A percentile compares a stretch with the other conserved stretches of the same genome.
phyloP scores from a whole-genome alignment of 2,797 vertebrate genomes.

The Anabas testudineus region DNA sequence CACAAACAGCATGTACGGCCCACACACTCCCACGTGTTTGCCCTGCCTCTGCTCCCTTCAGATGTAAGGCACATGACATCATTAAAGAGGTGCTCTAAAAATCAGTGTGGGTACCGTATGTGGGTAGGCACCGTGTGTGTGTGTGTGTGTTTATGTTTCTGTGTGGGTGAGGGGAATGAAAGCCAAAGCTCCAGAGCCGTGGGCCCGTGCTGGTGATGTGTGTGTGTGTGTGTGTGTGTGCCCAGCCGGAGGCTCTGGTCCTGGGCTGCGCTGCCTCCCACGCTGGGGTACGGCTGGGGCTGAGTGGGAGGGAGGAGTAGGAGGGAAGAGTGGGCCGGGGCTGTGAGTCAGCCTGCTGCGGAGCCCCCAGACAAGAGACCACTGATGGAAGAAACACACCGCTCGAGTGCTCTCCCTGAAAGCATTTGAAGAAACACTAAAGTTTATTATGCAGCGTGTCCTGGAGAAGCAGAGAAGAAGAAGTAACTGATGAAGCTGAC shows the following conservation, averaged over 20 bases:
- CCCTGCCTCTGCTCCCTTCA: slow-evolving; percentile 72
- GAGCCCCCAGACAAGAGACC: slow-evolving; percentile 66
- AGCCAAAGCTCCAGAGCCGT: slow-evolving; percentile 73
- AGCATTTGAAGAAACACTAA: slow-evolving; percentile 41
- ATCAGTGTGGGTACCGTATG: slow-evolving; percentile 73
- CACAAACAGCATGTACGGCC: slow-evolving; percentile 51
- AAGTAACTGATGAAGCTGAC: slow-evolving; percentile 21
- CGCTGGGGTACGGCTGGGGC: slow-evolving; percentile 74
- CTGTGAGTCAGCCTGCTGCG: slow-evolving; percentile 76
- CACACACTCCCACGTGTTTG: slow-evolving; percentile 79
- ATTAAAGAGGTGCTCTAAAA: slow-evolving; percentile 79
- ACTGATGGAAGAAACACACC: slow-evolving; percentile 48
- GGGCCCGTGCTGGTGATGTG: slow-evolving; percentile 63
- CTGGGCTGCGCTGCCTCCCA: slow-evolving; percentile 79
- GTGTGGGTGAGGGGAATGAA: slow-evolving; percentile 77
- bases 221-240: slow-evolving; percentile 57
- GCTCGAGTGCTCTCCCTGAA: slow-evolving; percentile 33
- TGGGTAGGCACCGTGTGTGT: slow-evolving; percentile 62
- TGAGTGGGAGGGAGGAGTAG: slow-evolving; percentile 62
- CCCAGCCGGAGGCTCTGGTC: slow-evolving; percentile 79
- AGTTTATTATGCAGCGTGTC: slow-evolving; percentile 30
- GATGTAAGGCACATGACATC: slow-evolving; percentile 83
- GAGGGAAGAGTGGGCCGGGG: slow-evolving; percentile 67
- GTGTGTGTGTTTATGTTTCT: slow-evolving; percentile 61
- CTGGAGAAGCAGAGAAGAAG: not conserved